Evolutionary conservation across 2,888 invertebrate genomes (phyloP).

Genomic region (Cheilosia grossa): DNA sequence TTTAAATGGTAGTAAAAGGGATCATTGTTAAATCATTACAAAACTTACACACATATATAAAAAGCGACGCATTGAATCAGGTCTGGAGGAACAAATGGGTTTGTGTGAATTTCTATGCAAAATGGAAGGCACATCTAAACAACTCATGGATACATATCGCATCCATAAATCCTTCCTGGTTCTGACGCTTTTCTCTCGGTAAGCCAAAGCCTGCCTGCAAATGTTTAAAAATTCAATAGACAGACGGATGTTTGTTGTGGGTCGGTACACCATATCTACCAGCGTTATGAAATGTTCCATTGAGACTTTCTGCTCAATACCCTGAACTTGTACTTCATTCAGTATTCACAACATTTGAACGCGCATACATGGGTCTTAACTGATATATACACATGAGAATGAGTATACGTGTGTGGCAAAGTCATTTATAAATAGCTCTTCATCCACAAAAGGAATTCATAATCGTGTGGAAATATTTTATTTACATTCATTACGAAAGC

Average conservation of each 20-base stretch:
- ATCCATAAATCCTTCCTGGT: constrained; percentile 4
- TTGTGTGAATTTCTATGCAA: background rate
- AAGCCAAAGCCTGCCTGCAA: background rate
- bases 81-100: background rate
- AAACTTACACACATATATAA: too few relatives aligned
- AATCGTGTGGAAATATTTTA: too few relatives aligned
- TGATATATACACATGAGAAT: background rate
- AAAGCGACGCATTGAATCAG: too few relatives aligned
- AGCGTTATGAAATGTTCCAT: background rate
- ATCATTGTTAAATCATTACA: too few relatives aligned
- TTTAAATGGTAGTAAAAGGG: too few relatives aligned
- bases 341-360: background rate
- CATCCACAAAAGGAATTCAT: too few relatives aligned
- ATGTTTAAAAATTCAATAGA: constrained; percentile 20
- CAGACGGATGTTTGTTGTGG: constrained; percentile 8
- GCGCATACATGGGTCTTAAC: too few relatives aligned
- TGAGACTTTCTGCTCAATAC: background rate
- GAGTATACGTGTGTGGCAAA: background rate
- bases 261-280: background rate
- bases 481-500: too few relatives aligned
- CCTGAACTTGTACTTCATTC: background rate
- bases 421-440: too few relatives aligned
- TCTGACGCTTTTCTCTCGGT: constrained; percentile 3
- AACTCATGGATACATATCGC: background rate
- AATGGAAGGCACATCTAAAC: background rate